Base-by-base conservation (phyloP, 2,113 vertebrate species). In the Rhinolophus sinicus region DNA sequence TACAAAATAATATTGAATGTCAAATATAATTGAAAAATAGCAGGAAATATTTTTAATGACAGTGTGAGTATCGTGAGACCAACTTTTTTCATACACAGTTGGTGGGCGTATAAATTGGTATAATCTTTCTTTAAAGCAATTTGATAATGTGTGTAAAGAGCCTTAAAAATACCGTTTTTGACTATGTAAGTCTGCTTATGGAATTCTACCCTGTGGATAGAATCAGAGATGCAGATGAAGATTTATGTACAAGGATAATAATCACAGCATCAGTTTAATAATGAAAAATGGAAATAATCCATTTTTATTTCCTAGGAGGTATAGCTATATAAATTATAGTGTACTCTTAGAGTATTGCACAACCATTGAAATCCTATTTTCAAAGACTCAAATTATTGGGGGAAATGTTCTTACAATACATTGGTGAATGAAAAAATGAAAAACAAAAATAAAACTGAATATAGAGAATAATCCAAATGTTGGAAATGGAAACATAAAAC, bases 71-170 rank as follows among this genome's bases (percentile, higher is more conserved):
- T 96, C 52, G 47, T 80, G 40, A 93, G 82, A 88, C 84, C 91
- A 50, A 94, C 64, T 94, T 95, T 90, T 95, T 96, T 50, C 56
- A 54, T 44, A 92, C 69, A 64, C 88, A 96, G 96, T 80, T 94
- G 78, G 94, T 67, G 28, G 33, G 73, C 64, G 38, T 89, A 92
- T 89, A 96, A 94, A 96, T 93, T 97, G 92, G 69, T 92, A 91
- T 93, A 95, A 96, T 97, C 62, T 95, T 92, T 89, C 38, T 95
- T 56, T 73, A 94, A 95, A 97, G 83, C 87, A 93, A 84, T 95
- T 97, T 94, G 38, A 87, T 93, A 93, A 96, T 87, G 11, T 87
- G 16, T 58, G 3, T 95, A 93, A 94, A 97, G 26, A 97, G 73
- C 35, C 47, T 93, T 70, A 58, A 90, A 95, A 95, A 93, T 95